Evolutionary conservation across 2,888 invertebrate genomes (phyloP).

Genomic region (Acanthosoma haemorrhoidale): DNA sequence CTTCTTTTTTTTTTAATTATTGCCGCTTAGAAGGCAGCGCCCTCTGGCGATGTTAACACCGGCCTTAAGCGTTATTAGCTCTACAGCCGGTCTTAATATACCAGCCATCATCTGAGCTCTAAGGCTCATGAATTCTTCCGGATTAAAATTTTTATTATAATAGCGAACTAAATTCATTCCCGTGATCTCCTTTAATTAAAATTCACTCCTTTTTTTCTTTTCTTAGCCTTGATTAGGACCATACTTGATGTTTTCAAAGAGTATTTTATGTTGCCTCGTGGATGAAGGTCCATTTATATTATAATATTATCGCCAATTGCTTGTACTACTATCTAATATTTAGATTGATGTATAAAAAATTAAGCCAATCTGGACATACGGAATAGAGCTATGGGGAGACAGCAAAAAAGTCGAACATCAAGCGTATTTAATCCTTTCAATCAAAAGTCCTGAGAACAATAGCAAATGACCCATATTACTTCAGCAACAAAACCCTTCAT

Average conservation of each 20-base stretch:
- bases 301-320: no score
- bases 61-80: constrained; percentile 19
- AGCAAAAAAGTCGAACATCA: no score
- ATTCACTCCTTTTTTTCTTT: neutral
- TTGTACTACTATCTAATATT: no score
- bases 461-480: no score
- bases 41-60: constrained; percentile 14
- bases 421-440: no score
- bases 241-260: neutral
- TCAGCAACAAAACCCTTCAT: no score
- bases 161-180: neutral
- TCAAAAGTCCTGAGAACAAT: no score
- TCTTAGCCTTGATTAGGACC: neutral
- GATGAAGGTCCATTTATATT: no score
- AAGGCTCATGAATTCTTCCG: neutral
- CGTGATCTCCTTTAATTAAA: constrained; percentile 1
- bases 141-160: constrained; percentile 7
- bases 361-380: no score
- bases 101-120: neutral
- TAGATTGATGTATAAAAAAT: no score
- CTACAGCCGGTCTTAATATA: neutral
- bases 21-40: neutral
- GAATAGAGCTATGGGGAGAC: no score
- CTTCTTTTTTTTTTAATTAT: constrained; percentile 28
- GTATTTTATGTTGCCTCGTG: no score